Percentiles rank a stretch among this genome's conserved stretches.
Conservation (phyloP, 2,888 invertebrate species). For the Troides aeacus region DNA sequence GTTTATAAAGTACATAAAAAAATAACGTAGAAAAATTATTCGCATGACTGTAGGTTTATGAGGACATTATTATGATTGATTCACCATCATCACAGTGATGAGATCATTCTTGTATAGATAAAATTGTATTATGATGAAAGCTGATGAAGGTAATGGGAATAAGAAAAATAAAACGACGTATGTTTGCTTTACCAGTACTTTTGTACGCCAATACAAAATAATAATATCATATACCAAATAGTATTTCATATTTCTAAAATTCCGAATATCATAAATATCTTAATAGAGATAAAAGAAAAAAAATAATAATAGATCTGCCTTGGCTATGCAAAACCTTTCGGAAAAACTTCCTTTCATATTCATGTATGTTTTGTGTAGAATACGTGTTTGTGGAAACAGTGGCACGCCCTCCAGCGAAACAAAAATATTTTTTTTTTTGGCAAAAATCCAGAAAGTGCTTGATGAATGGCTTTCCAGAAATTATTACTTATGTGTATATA, state of each 20-base stretch:
- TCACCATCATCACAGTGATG: no score
- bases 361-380: not conserved
- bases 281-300: not conserved
- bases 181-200: no score
- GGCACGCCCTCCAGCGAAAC: not conserved
- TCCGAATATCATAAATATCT: not conserved
- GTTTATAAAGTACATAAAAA: no score
- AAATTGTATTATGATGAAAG: no score
- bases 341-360: not conserved
- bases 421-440: constrained; percentile 3
- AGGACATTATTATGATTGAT: no score
- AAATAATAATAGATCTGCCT: not conserved
- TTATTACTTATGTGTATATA: not conserved
- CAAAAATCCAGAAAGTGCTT: constrained; percentile 3
- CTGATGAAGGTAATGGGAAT: no score
- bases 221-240: no score
- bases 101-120: no score
- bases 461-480: constrained; percentile 4
- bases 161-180: no score
- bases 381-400: not conserved
- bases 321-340: constrained; percentile 1
- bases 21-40: no score
- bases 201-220: no score
- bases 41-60: no score
- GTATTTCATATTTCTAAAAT: not conserved